Conservation (phyloP, 2,113 vertebrate genomes). For the Polyodon spathula region DNA sequence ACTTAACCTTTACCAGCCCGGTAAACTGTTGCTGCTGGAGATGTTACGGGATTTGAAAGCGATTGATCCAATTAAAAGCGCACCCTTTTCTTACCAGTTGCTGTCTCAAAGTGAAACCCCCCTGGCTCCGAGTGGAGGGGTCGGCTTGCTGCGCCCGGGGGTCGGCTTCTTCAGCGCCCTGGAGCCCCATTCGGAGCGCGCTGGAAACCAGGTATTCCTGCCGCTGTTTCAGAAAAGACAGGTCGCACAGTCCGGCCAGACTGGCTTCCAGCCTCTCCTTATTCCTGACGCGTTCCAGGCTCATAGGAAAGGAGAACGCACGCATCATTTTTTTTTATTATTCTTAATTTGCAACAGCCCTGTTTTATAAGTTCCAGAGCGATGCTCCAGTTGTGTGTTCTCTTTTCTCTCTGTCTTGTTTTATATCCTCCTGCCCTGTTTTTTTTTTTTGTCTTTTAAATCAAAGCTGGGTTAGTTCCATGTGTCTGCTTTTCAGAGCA, state of each 20-base stretch:
- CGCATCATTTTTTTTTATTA: constrained; percentile 37
- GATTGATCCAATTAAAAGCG: no score
- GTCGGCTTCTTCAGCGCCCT: constrained; percentile 12
- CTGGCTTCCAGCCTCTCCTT: constrained; percentile 53
- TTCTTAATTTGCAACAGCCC: no score
- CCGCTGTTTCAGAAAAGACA: constrained; percentile 52
- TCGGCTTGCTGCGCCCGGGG: constrained; percentile 19
- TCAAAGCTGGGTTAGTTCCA: no score
- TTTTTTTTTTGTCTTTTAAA: no score
- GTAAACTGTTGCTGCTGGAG: no score
- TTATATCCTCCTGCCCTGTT: no score
- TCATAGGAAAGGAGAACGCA: constrained; percentile 51
- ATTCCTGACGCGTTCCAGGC: constrained; percentile 46
- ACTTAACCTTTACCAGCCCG: no score
- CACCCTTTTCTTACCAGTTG: constrained; percentile 50
- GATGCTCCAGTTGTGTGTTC: no score
- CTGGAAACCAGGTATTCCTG: constrained; percentile 43
- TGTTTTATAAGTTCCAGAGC: no score
- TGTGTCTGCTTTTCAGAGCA: no score
- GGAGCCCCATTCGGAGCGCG: constrained; percentile 38
- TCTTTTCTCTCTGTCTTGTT: no score
- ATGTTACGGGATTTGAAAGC: no score
- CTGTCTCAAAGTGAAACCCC: constrained; percentile 55
- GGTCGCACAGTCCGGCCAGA: constrained; percentile 48
- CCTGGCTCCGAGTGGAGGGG: constrained; percentile 50